These are phyloP conservation scores for Leptopterna dolabrata DNA, from an alignment of 2,888 invertebrate species.

Conservation along the genomic window DNA sequence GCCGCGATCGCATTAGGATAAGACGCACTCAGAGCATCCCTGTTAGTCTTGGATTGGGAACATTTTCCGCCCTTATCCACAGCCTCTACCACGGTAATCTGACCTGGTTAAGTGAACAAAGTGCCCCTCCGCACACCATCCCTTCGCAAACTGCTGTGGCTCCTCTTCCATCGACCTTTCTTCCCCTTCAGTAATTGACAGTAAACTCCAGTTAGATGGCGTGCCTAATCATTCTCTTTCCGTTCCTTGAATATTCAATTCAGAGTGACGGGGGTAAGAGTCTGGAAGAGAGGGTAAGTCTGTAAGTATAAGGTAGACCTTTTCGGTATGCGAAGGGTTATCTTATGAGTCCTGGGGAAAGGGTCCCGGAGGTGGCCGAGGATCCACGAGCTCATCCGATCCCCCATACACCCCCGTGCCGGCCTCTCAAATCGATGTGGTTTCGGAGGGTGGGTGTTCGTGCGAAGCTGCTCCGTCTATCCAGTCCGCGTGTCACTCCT, in stretches of 20 bases:
- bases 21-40: not conserved
- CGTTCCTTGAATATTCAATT: slow-evolving; percentile 10
- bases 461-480: slow-evolving; percentile 19
- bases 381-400: not conserved
- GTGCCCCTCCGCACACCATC: not conserved
- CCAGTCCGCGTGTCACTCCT: slow-evolving; percentile 44
- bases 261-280: not conserved
- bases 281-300: slow-evolving; percentile 3
- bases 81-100: not conserved
- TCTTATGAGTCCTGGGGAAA: not conserved
- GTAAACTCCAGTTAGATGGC: slow-evolving; percentile 14
- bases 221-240: slow-evolving; percentile 8
- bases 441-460: slow-evolving; percentile 35
- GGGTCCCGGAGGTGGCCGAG: not conserved
- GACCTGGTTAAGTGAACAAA: too few species aligned
- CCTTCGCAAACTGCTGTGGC: not conserved
- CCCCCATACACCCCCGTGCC: not conserved
- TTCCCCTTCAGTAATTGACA: not conserved
- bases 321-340: not conserved
- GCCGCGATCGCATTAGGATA: not conserved
- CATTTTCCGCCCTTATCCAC: not conserved
- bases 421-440: slow-evolving; percentile 27
- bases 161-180: not conserved
- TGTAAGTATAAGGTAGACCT: slow-evolving; percentile 5
- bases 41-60: not conserved